A percentile compares a stretch with the other conserved stretches of the same genome.
phyloP scores from a whole-genome alignment of 2,113 vertebrate species.

The Paralichthys olivaceus region DNA sequence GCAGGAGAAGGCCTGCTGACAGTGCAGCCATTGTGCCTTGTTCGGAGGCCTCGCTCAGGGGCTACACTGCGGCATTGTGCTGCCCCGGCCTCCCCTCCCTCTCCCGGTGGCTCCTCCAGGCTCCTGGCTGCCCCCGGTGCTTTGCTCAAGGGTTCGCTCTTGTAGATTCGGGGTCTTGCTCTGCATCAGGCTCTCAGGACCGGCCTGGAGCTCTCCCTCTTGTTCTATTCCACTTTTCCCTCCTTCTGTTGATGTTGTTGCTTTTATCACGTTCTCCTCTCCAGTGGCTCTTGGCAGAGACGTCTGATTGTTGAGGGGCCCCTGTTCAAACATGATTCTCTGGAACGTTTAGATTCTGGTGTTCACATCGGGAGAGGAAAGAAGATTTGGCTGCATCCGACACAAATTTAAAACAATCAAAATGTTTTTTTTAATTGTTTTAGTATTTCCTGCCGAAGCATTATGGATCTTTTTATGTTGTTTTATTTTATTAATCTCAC shows the following conservation, averaged over 20 bases:
- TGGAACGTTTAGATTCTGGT: no score
- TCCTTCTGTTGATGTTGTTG: background rate
- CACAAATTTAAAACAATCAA: no score
- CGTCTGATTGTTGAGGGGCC: background rate
- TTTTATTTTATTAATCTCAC: no score
- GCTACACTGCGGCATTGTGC: slow-evolving; percentile 72
- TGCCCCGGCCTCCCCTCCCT: slow-evolving; percentile 26
- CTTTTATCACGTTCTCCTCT: background rate
- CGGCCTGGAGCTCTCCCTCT: slow-evolving; percentile 1
- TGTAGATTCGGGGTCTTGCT: background rate
- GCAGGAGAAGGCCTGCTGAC: slow-evolving; percentile 59
- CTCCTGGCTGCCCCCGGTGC: slow-evolving; percentile 22
- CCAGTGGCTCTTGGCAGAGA: background rate
- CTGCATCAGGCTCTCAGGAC: slow-evolving; percentile 1
- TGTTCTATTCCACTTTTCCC: background rate
- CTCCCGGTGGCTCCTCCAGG: slow-evolving; percentile 32
- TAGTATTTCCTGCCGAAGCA: no score
- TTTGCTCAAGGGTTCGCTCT: slow-evolving; percentile 24
- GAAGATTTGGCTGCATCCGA: no score
- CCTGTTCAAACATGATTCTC: no score
- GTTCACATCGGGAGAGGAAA: no score
- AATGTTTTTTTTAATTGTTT: no score
- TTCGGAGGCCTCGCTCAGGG: slow-evolving; percentile 56
- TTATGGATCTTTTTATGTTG: no score
- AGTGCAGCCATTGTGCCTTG: slow-evolving; percentile 74